A percentile compares a stretch with the other conserved stretches of the same genome.
phyloP scores from a whole-genome alignment of 2,113 vertebrate species.

The Ovibos moschatus region DNA sequence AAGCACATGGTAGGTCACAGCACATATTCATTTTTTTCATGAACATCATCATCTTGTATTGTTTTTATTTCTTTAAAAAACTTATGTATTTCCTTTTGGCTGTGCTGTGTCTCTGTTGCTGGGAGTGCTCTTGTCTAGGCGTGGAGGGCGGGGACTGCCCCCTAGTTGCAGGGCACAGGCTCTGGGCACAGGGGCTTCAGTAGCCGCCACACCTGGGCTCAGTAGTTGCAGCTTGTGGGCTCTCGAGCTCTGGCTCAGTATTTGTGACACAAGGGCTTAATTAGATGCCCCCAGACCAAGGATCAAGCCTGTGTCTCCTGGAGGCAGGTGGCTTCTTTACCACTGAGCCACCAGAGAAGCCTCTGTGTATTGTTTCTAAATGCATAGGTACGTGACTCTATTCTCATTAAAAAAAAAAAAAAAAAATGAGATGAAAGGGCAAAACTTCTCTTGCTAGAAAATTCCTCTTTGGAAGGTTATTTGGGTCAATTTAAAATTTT shows the following conservation, averaged over 20 bases:
- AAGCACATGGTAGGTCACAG: background rate
- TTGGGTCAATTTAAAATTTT: slow-evolving; percentile 3
- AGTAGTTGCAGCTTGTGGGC: fast-evolving
- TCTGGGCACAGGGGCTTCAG: background rate
- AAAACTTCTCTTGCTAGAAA: background rate
- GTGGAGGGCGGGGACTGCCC: background rate
- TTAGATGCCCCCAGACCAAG: background rate
- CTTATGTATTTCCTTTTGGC: background rate
- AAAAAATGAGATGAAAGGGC: background rate
- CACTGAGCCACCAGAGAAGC: background rate
- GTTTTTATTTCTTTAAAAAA: background rate
- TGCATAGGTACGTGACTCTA: background rate
- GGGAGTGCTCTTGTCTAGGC: background rate
- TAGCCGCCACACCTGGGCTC: fast-evolving
- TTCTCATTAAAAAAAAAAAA: background rate
- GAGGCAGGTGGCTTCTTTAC: background rate
- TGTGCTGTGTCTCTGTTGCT: background rate
- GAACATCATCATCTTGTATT: background rate
- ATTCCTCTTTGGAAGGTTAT: background rate
- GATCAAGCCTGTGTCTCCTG: background rate
- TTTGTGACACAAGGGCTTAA: background rate
- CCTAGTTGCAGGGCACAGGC: background rate
- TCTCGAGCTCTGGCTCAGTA: background rate
- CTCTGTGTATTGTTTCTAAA: background rate
- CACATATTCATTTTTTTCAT: background rate